Evolutionary conservation across 1,140 invertebrate genomes (phyloP).

Genomic region (Drosophila navojoa): DNA sequence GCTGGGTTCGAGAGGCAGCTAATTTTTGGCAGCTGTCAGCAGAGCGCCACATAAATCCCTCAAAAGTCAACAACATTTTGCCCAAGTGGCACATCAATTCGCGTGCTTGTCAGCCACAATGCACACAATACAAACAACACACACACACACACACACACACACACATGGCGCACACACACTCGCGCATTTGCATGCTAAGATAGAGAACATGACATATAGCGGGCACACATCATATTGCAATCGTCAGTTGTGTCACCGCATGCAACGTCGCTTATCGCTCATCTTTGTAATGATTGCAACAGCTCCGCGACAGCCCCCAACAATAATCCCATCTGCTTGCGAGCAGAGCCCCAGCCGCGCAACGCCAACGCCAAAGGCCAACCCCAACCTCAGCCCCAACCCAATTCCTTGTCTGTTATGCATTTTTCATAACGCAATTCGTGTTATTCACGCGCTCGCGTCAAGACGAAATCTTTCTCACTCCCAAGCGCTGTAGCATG

Average conservation of each 20-base stretch:
- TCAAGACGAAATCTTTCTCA: slow-evolving; percentile 34
- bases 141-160: neutral
- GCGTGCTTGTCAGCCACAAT: slow-evolving; percentile 58
- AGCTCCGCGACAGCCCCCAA: slow-evolving; percentile 8
- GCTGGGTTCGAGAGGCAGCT: slow-evolving; percentile 42
- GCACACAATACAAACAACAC: slow-evolving; percentile 7
- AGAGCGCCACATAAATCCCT: slow-evolving; percentile 69
- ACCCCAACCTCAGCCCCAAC: neutral
- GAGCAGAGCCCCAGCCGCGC: neutral
- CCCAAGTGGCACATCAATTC: slow-evolving; percentile 80
- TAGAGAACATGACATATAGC: slow-evolving; percentile 32
- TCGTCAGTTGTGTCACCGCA: slow-evolving; percentile 74
- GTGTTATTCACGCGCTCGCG: slow-evolving; percentile 67
- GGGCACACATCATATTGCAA: slow-evolving; percentile 71
- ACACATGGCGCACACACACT: neutral
- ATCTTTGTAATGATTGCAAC: slow-evolving; percentile 75
- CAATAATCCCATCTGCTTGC: slow-evolving; percentile 1
- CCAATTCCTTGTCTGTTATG: slow-evolving; percentile 52
- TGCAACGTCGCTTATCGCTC: slow-evolving; percentile 81
- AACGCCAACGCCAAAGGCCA: too few species aligned
- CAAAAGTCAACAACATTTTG: slow-evolving; percentile 77
- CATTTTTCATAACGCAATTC: slow-evolving; percentile 78
- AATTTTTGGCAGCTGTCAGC: slow-evolving; percentile 76
- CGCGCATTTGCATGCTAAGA: slow-evolving; percentile 7
- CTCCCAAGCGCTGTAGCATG: neutral